Conservation (phyloP, 92 coral and sea anemone genomes). For the Palythoa grandis region DNA sequence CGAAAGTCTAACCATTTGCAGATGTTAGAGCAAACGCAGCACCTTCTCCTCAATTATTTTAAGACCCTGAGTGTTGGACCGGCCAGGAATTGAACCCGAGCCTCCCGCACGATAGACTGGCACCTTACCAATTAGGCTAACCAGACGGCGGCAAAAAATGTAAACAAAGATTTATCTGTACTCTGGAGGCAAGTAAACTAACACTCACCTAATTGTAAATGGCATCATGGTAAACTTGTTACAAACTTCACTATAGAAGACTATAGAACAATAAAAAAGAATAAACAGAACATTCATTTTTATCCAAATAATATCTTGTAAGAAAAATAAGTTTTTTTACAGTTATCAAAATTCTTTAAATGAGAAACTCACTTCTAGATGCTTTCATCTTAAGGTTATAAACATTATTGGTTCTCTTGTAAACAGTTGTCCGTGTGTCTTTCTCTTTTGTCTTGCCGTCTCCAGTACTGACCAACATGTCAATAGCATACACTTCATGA, state of each 20-base stretch:
- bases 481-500: conserved; percentile 93
- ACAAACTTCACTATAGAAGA: conserved; percentile 88
- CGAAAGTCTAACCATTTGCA: too few species aligned
- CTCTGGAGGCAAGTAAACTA: too few species aligned
- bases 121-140: too few species aligned
- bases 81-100: too few species aligned
- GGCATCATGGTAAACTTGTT: conserved; percentile 97
- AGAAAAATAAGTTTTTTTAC: too few species aligned
- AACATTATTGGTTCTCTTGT: conserved; percentile 78
- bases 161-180: too few species aligned
- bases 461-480: conserved; percentile 85
- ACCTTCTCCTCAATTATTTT: too few species aligned
- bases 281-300: neutral
- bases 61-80: too few species aligned
- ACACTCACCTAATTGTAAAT: conserved; percentile 83
- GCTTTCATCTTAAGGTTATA: conserved; percentile 96
- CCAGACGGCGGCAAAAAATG: too few species aligned
- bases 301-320: neutral
- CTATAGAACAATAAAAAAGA: conserved; percentile 53
- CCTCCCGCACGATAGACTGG: too few species aligned
- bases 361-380: conserved; percentile 72
- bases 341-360: too few species aligned
- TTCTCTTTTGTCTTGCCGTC: conserved; percentile 95
- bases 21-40: too few species aligned
- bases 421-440: conserved; percentile 88